Percentiles rank a stretch among this genome's conserved stretches.
phyloP scores from a whole-genome alignment of 2,113 vertebrate species.

The Opisthocomus hoazin region DNA sequence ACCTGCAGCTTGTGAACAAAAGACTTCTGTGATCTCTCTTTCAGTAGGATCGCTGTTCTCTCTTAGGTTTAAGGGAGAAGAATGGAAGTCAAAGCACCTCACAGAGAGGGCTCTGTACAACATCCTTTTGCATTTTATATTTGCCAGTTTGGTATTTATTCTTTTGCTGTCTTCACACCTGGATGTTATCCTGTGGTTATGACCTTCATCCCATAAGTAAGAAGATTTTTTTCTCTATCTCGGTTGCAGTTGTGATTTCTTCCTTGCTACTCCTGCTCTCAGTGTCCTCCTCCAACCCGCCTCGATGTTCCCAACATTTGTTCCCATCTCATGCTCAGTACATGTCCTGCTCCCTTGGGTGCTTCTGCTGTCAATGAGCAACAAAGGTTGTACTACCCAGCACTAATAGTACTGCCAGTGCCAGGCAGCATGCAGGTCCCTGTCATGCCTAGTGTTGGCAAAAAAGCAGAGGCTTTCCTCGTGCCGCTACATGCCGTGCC shows the following conservation, averaged over 20 bases:
- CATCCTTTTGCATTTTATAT: neutral
- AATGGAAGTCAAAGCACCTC: neutral
- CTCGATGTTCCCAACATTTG: neutral
- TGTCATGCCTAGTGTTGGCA: neutral
- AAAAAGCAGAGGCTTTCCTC: neutral
- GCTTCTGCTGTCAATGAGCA: neutral
- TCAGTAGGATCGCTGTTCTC: neutral
- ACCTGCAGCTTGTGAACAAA: neutral
- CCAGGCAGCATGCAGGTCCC: neutral
- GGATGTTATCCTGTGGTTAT: neutral
- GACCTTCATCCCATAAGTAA: neutral
- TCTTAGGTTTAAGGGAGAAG: neutral
- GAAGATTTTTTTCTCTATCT: neutral
- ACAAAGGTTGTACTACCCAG: neutral
- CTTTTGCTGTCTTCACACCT: neutral
- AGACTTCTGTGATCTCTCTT: neutral
- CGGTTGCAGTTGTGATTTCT: neutral
- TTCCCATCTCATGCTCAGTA: neutral
- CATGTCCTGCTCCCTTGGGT: accelerated
- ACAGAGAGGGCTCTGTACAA: neutral
- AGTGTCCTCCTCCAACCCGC: neutral
- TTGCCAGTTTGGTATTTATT: neutral
- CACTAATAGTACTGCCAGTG: neutral
- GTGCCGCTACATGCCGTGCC: neutral
- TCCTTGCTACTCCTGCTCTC: neutral